A percentile compares a stretch with the other conserved stretches of the same genome.
phyloP scores from a whole-genome alignment of 30 jellyfish, hydroid and myxozoan species.

The Hydractinia echinata region DNA sequence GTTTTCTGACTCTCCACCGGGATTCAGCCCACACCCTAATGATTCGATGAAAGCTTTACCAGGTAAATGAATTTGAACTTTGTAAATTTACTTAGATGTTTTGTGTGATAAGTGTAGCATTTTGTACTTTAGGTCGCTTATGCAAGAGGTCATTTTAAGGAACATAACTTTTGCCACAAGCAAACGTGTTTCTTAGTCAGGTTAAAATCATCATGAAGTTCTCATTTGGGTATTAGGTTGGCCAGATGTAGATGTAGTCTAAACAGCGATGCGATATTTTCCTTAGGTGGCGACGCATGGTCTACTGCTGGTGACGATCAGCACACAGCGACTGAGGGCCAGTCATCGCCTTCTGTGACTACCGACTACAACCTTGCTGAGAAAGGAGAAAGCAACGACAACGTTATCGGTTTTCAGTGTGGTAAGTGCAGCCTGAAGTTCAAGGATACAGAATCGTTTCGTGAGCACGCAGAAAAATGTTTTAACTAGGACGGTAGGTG shows the following conservation, averaged over 20 bases:
- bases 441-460: slow-evolving; percentile 74
- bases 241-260: too few relatives aligned
- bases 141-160: too few relatives aligned
- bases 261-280: neutral
- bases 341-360: slow-evolving; percentile 43
- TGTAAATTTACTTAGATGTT: too few relatives aligned
- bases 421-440: slow-evolving; percentile 74
- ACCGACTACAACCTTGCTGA: slow-evolving; percentile 40
- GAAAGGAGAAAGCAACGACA: slow-evolving; percentile 54
- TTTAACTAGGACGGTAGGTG: slow-evolving; percentile 25
- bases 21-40: slow-evolving; percentile 47
- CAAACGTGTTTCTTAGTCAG: too few relatives aligned
- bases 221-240: too few relatives aligned
- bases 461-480: slow-evolving; percentile 93
- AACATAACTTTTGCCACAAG: too few relatives aligned
- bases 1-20: slow-evolving; percentile 11
- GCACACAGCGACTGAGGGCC: slow-evolving; percentile 38
- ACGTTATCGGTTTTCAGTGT: slow-evolving; percentile 57
- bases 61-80: too few relatives aligned
- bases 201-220: too few relatives aligned
- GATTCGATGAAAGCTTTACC: too few relatives aligned
- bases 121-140: too few relatives aligned
- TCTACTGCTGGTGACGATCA: slow-evolving; percentile 70
- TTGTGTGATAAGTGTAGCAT: too few relatives aligned
- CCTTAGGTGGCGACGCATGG: slow-evolving; percentile 66